Evolutionary conservation across 2,797 vertebrate species (phyloP).

Genomic region (Coluber constrictor): DNA sequence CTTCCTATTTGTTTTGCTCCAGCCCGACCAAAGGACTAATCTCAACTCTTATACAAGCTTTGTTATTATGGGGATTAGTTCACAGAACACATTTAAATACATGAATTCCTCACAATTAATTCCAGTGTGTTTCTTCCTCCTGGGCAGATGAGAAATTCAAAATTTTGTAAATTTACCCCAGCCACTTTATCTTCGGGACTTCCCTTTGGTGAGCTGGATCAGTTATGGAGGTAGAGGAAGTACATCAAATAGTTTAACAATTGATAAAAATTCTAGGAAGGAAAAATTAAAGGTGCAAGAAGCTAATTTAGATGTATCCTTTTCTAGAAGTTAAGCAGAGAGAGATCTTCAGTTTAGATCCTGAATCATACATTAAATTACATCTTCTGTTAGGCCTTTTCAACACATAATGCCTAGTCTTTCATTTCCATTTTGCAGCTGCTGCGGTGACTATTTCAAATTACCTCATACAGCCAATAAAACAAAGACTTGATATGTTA

Average conservation of each 20-base stretch:
- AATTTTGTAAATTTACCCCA: neutral
- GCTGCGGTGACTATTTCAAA: neutral
- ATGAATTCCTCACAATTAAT: neutral
- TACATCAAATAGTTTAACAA: neutral
- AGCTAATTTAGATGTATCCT: neutral
- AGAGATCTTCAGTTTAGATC: neutral
- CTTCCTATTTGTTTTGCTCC: neutral
- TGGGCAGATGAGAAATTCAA: neutral
- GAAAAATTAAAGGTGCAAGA: neutral
- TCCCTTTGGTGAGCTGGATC: neutral
- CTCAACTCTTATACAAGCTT: neutral
- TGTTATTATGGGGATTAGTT: neutral
- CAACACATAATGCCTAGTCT: neutral
- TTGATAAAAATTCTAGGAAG: neutral
- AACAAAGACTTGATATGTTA: neutral
- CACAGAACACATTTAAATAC: neutral
- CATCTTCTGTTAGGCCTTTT: neutral
- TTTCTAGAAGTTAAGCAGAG: neutral
- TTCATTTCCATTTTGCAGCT: neutral
- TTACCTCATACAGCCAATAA: neutral
- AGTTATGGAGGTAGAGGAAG: neutral
- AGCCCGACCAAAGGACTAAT: neutral
- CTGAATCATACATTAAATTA: neutral
- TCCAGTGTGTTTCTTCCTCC: neutral
- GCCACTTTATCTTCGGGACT: neutral